Percentiles rank a stretch among this genome's conserved stretches.
Evolutionary conservation across 2,113 vertebrate genomes (phyloP).

Genomic region (Oryzias javanicus): DNA sequence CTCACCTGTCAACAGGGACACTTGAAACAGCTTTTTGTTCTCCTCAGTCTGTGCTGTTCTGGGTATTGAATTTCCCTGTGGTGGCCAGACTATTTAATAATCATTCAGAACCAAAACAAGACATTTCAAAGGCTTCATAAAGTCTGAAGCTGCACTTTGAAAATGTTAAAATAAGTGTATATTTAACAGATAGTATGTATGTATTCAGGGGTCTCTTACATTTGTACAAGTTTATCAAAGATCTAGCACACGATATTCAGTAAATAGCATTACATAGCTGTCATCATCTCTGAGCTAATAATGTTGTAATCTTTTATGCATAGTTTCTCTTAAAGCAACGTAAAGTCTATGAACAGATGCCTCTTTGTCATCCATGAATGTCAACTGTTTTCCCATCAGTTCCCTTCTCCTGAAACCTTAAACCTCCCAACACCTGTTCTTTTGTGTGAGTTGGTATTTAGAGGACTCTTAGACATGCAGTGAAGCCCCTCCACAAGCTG

Average conservation of each 20-base stretch:
- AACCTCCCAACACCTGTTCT: slow-evolving; percentile 80
- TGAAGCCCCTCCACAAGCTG: slow-evolving; percentile 38
- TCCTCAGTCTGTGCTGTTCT: slow-evolving; percentile 36
- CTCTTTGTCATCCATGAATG: slow-evolving; percentile 73
- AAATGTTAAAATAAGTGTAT: slow-evolving; percentile 2
- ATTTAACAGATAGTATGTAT: neutral
- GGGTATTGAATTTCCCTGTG: slow-evolving; percentile 56
- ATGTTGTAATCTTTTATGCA: slow-evolving; percentile 68
- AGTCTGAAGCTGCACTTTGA: neutral
- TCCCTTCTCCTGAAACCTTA: slow-evolving; percentile 73
- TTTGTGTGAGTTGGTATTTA: slow-evolving; percentile 77
- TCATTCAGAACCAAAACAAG: slow-evolving; percentile 32
- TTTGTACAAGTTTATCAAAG: slow-evolving; percentile 47
- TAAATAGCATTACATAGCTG: slow-evolving; percentile 57
- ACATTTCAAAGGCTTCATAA: slow-evolving; percentile 18
- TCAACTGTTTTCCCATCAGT: slow-evolving; percentile 73
- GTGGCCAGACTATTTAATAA: slow-evolving; percentile 37
- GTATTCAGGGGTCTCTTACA: neutral
- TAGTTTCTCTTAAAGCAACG: slow-evolving; percentile 66
- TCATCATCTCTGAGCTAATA: slow-evolving; percentile 53
- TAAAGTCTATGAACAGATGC: slow-evolving; percentile 64
- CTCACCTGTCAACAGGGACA: slow-evolving; percentile 70
- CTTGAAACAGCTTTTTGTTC: slow-evolving; percentile 61
- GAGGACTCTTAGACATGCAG: slow-evolving; percentile 63
- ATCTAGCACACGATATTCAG: slow-evolving; percentile 28